These are phyloP conservation scores for Lepas anatifera DNA, from an alignment of 2,888 invertebrate species.

Conservation along the genomic window DNA sequence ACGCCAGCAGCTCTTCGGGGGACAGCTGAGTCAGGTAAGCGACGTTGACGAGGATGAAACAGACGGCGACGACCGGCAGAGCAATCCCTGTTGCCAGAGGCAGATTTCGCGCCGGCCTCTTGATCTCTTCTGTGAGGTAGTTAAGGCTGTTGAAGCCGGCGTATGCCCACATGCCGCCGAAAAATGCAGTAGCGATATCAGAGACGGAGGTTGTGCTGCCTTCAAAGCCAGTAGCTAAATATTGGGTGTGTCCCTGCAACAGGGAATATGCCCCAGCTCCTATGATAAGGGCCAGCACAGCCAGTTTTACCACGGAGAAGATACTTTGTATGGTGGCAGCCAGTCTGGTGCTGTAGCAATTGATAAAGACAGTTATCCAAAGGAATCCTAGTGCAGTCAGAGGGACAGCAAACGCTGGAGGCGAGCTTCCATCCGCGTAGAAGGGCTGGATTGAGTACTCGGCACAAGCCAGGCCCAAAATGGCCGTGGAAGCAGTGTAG, in stretches of 20 bases:
- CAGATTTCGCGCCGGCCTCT: slow-evolving; percentile 85
- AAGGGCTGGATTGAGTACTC: slow-evolving; percentile 44
- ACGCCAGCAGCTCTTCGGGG: slow-evolving; percentile 75
- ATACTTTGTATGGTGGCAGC: slow-evolving; percentile 91
- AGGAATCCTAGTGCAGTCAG: background rate
- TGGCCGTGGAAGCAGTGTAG: slow-evolving; percentile 64
- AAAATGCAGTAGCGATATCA: slow-evolving; percentile 84
- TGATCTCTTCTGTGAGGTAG: slow-evolving; percentile 97
- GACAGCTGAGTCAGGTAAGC: slow-evolving; percentile 93
- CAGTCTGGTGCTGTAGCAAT: slow-evolving; percentile 88
- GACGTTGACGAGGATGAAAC: slow-evolving; percentile 85
- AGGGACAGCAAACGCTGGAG: slow-evolving; percentile 27
- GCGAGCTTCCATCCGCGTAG: slow-evolving; percentile 7
- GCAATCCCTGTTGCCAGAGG: slow-evolving; percentile 84
- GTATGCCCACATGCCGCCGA: slow-evolving; percentile 90
- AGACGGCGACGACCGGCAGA: slow-evolving; percentile 83
- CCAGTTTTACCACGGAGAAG: slow-evolving; percentile 84
- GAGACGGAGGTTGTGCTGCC: slow-evolving; percentile 58
- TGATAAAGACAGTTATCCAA: slow-evolving; percentile 62
- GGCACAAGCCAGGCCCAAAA: slow-evolving; percentile 60
- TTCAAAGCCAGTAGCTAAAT: slow-evolving; percentile 69
- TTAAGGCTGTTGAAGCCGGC: slow-evolving; percentile 98
- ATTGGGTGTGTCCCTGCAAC: slow-evolving; percentile 76
- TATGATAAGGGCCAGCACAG: slow-evolving; percentile 80
- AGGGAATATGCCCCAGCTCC: slow-evolving; percentile 81